Conservation (phyloP, 2,797 vertebrate genomes). For the Pangasius sanitwongsei region DNA sequence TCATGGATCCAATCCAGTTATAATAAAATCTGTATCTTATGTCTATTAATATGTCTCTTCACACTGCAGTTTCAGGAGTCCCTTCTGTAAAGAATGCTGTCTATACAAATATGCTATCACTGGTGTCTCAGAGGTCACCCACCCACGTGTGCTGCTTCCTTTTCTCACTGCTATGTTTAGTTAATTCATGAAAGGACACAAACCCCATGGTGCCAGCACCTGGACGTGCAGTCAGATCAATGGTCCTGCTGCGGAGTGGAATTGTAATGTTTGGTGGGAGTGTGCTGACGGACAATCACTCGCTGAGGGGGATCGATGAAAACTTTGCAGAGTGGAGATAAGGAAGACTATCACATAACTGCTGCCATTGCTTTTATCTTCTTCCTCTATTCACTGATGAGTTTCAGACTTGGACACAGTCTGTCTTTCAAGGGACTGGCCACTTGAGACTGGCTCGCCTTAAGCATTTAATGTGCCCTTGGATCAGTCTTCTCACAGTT, state of each 20-base stretch:
- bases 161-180: slow-evolving; percentile 49
- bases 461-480: slow-evolving; percentile 37
- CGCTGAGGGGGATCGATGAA: slow-evolving; percentile 46
- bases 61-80: not conserved
- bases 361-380: slow-evolving; percentile 55
- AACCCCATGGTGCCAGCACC: slow-evolving; percentile 37
- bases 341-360: slow-evolving; percentile 54
- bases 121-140: slow-evolving; percentile 15
- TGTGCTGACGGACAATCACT: slow-evolving; percentile 51
- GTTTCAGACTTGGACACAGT: slow-evolving; percentile 40
- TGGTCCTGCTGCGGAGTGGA: slow-evolving; percentile 47
- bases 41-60: not conserved
- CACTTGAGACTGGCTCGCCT: slow-evolving; percentile 34
- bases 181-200: slow-evolving; percentile 55
- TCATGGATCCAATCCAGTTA: not conserved
- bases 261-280: slow-evolving; percentile 53
- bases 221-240: slow-evolving; percentile 51
- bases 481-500: slow-evolving; percentile 26
- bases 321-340: slow-evolving; percentile 53
- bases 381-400: slow-evolving; percentile 52
- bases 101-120: not conserved
- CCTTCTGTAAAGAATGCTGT: not conserved
- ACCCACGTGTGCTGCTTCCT: slow-evolving; percentile 16
- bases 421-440: slow-evolving; percentile 39
- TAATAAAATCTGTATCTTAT: not conserved